A percentile compares a stretch with the other conserved stretches of the same genome.
These are phyloP conservation scores for Taxidea taxus DNA, from an alignment of 2,113 vertebrate species.

Conservation along the genomic window DNA sequence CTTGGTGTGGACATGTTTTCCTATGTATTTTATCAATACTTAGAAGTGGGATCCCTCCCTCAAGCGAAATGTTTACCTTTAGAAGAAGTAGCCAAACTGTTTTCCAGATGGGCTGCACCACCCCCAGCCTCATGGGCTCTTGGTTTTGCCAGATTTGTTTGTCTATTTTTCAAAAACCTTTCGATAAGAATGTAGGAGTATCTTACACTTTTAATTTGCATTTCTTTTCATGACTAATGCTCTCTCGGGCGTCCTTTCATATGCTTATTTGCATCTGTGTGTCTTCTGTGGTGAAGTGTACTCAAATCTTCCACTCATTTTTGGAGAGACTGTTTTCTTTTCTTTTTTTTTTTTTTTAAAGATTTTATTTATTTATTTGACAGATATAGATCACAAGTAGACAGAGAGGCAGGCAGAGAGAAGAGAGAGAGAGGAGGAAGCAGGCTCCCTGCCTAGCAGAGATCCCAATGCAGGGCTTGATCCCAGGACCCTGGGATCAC, in stretches of 20 bases:
- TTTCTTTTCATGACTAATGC: not conserved
- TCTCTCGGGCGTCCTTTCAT: not conserved
- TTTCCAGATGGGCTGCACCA: not conserved
- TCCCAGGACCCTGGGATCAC: no score
- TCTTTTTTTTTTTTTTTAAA: no score
- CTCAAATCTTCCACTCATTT: not conserved
- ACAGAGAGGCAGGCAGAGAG: no score
- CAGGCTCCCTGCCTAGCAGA: no score
- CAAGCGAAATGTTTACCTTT: not conserved
- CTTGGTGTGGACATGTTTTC: not conserved
- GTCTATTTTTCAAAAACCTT: not conserved
- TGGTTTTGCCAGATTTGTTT: not conserved
- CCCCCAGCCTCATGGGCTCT: not conserved
- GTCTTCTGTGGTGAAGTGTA: not conserved
- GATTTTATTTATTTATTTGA: no score
- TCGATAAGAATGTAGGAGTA: not conserved
- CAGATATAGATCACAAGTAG: no score
- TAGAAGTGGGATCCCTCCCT: not conserved
- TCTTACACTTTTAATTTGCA: not conserved
- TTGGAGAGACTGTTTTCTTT: constrained; percentile 3
- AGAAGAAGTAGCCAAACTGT: not conserved
- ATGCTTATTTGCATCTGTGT: not conserved
- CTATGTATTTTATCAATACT: not conserved
- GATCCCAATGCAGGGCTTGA: no score
- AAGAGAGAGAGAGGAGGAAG: no score